Percentiles rank a stretch among this genome's conserved stretches.
These are phyloP conservation scores for Caenorhabditis auriculariae DNA, from an alignment of 2,888 invertebrate species.

Conservation along the genomic window DNA sequence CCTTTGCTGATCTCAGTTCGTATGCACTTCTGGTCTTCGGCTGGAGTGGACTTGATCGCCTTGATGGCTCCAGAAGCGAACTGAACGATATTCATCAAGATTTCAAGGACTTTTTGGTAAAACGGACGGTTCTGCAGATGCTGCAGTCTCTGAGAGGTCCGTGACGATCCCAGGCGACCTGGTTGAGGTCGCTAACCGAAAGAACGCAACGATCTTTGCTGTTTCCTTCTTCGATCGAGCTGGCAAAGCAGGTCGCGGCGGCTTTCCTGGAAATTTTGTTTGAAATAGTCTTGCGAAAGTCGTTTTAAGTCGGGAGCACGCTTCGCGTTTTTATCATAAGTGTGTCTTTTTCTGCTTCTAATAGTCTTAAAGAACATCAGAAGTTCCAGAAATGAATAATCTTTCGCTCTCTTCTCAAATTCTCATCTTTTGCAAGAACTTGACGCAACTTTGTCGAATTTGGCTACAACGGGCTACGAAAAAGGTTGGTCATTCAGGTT, in stretches of 20 bases:
- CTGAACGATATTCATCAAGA: conserved; percentile 9
- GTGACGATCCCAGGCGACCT: conserved; percentile 61
- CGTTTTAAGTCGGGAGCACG: too few species aligned
- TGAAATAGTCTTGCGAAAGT: too few species aligned
- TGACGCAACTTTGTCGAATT: too few species aligned
- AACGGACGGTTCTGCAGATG: conserved; percentile 57
- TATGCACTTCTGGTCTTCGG: conserved; percentile 62
- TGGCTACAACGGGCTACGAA: too few species aligned
- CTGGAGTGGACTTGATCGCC: conserved; percentile 59
- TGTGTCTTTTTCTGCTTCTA: too few species aligned
- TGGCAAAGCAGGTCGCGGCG: conserved; percentile 57
- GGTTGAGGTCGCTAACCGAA: conserved; percentile 47
- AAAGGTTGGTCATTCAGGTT: too few species aligned
- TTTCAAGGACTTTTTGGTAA: not conserved
- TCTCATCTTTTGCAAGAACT: too few species aligned
- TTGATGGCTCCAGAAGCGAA: conserved; percentile 62
- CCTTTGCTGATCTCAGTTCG: conserved; percentile 56
- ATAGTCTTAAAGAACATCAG: too few species aligned
- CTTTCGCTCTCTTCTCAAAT: too few species aligned
- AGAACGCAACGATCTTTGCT: conserved; percentile 58
- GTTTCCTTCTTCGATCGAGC: conserved; percentile 60
- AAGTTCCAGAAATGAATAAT: too few species aligned
- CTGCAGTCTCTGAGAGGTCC: conserved; percentile 62
- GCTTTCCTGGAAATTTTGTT: conserved; percentile 54
- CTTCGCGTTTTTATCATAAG: too few species aligned